Percentiles rank a stretch among this genome's conserved stretches.
phyloP scores from a whole-genome alignment of 2,888 invertebrate species.

The Coelinius sp. region DNA sequence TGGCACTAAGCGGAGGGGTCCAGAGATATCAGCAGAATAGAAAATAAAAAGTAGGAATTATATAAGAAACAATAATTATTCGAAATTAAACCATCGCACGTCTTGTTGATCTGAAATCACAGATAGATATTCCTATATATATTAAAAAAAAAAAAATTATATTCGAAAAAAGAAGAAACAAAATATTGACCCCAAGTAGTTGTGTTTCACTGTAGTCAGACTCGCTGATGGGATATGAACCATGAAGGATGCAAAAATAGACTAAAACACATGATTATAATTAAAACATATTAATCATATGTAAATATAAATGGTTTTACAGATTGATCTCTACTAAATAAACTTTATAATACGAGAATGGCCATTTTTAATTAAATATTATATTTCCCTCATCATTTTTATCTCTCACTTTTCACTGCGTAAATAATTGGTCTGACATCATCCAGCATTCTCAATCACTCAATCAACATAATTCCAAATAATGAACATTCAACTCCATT shows the following conservation, averaged over 20 bases:
- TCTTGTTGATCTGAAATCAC: constrained; percentile 60
- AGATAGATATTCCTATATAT: constrained; percentile 58
- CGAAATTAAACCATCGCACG: constrained; percentile 46
- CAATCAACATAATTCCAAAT: neutral
- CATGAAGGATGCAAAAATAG: neutral
- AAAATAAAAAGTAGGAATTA: constrained; percentile 38
- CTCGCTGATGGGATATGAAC: too few species aligned
- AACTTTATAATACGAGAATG: constrained; percentile 65
- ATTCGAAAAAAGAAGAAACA: neutral
- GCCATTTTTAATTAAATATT: constrained; percentile 54
- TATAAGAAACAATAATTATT: constrained; percentile 38
- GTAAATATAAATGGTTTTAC: constrained; percentile 69
- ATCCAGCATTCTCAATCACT: constrained; percentile 17
- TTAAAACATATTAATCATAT: constrained; percentile 69
- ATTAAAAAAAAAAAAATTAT: constrained; percentile 25
- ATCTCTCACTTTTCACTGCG: constrained; percentile 23
- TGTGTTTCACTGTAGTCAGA: too few species aligned
- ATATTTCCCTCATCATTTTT: constrained; percentile 18
- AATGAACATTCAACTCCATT: neutral
- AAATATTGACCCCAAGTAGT: neutral
- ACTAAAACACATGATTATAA: constrained; percentile 52
- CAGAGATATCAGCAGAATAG: too few species aligned
- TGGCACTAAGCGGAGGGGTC: too few species aligned
- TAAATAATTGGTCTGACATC: constrained; percentile 33
- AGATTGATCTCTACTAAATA: constrained; percentile 64